Conservation (phyloP, 2,113 vertebrate genomes). For the Ancistrus triradiatus region DNA sequence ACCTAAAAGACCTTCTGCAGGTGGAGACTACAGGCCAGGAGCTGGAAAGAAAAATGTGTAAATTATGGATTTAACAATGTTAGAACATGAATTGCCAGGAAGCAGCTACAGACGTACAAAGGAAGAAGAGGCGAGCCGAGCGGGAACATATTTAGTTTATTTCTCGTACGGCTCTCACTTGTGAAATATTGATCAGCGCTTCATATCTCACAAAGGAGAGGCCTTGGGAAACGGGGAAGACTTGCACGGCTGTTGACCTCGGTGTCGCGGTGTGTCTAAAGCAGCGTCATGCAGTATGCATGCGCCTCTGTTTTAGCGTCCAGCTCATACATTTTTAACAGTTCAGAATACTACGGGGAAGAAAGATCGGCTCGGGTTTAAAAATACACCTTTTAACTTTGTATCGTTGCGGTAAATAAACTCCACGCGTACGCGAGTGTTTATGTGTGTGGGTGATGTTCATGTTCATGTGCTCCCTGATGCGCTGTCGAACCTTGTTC, state of each 20-base stretch:
- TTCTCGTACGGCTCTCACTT: slow-evolving; percentile 24
- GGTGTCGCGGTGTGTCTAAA: slow-evolving; percentile 60
- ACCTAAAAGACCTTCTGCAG: slow-evolving; percentile 34
- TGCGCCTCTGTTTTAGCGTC: slow-evolving; percentile 49
- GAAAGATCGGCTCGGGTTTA: slow-evolving; percentile 53
- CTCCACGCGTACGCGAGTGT: background rate
- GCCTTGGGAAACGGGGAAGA: slow-evolving; percentile 53
- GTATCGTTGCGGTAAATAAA: slow-evolving; percentile 47
- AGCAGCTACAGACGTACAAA: slow-evolving; percentile 30
- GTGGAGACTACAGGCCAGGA: slow-evolving; percentile 32
- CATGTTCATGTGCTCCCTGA: slow-evolving; percentile 10
- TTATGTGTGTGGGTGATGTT: background rate
- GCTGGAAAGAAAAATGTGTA: slow-evolving; percentile 26
- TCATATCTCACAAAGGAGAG: slow-evolving; percentile 55
- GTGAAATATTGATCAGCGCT: slow-evolving; percentile 47
- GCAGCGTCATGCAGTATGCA: slow-evolving; percentile 62
- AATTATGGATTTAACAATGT: slow-evolving; percentile 33
- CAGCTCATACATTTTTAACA: slow-evolving; percentile 69
- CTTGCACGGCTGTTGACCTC: slow-evolving; percentile 63
- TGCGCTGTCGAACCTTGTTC: slow-evolving; percentile 20
- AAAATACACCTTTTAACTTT: slow-evolving; percentile 59
- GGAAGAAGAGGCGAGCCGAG: background rate
- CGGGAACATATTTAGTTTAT: slow-evolving; percentile 2
- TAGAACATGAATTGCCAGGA: slow-evolving; percentile 25
- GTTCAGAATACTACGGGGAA: slow-evolving; percentile 57